Evolutionary conservation across 2,113 vertebrate genomes (phyloP).

Genomic region (Candoia aspera): DNA sequence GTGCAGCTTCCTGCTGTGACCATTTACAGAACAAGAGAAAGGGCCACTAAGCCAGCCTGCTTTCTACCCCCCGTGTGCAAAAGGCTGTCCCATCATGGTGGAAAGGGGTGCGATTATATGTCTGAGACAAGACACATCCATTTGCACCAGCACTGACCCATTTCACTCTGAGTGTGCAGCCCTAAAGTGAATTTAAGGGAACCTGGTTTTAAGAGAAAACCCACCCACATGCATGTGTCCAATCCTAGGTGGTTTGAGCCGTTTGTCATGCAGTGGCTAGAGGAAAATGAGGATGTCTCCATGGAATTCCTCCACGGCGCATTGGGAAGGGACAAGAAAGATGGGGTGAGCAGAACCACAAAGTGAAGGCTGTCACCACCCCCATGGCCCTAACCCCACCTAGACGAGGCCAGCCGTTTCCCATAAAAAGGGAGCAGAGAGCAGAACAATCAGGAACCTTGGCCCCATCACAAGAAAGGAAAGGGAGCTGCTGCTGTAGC

Average conservation of each 20-base stretch:
- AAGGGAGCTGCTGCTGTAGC: not conserved
- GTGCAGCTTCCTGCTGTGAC: not conserved
- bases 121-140: not conserved
- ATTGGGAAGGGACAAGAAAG: conserved; percentile 95
- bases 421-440: not conserved
- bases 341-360: conserved; percentile 81
- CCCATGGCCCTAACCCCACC: not conserved
- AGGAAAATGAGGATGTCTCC: conserved; percentile 96
- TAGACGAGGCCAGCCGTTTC: not conserved
- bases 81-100: not conserved
- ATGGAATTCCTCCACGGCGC: conserved; percentile 97
- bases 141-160: not conserved
- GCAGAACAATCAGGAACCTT: not conserved
- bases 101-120: not conserved
- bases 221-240: not conserved
- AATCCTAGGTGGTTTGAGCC: conserved; percentile 94
- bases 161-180: not conserved
- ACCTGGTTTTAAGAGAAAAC: not conserved
- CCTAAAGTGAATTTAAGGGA: not conserved
- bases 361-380: not conserved
- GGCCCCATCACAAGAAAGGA: not conserved
- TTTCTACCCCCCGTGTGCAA: not conserved
- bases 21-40: not conserved
- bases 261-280: conserved; percentile 98
- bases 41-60: not conserved